Evolutionary conservation across 1,140 invertebrate species (phyloP), one percentile per base, ranked within the genome.

Genomic region (Halictus rubicundus): DNA sequence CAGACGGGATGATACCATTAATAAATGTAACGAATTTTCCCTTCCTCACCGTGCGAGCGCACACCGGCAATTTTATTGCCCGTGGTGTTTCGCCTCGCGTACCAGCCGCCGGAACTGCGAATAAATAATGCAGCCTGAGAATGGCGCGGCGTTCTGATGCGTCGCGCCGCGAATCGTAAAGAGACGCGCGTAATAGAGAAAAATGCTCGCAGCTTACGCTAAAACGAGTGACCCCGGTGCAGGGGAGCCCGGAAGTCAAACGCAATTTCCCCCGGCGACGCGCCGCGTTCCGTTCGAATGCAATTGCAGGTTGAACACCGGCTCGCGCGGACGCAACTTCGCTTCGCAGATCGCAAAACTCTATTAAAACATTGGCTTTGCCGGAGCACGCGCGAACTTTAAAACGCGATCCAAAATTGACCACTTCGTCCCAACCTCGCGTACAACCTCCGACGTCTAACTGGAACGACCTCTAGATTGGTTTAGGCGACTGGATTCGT

Each of bases 1-100:
- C 5, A 52, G 16, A 74, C 14, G 1, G 25, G 64, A 27, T 57
- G 73, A 68, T 39, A 68, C 73, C 52, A 59, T 68, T 76, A 76
- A 76, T 76, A 68, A 68, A 76, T 32, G 73, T 76, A 76, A 76
- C n/a, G 73, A 76, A 68, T 76, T 76, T 68, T 59, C 23, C 37
- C 52, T 57, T 68, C 23, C 73, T 42, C 64, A 9, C 23, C 21
- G 23, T 4, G 4, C 27, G 4, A 1, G 4, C 32, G 5, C 63
- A n/a, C 37, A 23, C 19, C 14, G 37, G 73, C 52, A 54, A 76
- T 76, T 76, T 76, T 76, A 76, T 76, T 76, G 68, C 52, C 32
- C 49, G 23, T 23, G 42, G 37, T 32, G 73, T 68, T 60, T 68
- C 73, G 25, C 64, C 23, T 25, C n/a, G 8, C 63, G 70, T 46